Percentiles rank a stretch among this genome's conserved stretches.
Conservation (phyloP, 1,140 invertebrate species). For the Aphelinus certus region DNA sequence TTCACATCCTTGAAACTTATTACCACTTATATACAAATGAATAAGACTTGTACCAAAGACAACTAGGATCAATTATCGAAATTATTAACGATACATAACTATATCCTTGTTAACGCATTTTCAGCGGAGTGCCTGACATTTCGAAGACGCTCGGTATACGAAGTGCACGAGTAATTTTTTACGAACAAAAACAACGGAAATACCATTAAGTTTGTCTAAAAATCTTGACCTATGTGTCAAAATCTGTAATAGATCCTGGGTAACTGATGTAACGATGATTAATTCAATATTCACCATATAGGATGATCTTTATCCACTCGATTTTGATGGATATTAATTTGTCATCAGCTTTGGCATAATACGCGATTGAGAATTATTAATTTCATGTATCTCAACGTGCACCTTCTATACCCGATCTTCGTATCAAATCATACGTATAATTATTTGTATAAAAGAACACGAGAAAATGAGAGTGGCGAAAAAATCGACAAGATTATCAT, state of each 20-base stretch:
- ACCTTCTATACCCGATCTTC: conserved; percentile 44
- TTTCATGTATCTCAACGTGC: conserved; percentile 43
- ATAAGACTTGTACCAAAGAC: conserved; percentile 52
- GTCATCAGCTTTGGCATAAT: too few species aligned
- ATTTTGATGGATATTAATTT: too few species aligned
- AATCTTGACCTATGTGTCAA: too few species aligned
- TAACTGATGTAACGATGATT: too few species aligned
- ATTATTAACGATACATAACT: conserved; percentile 41
- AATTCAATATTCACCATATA: too few species aligned
- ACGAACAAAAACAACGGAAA: too few species aligned
- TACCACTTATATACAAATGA: conserved; percentile 39
- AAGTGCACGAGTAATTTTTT: conserved; percentile 22
- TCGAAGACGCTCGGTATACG: conserved; percentile 48
- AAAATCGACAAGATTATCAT: conserved; percentile 44
- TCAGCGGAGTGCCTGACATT: conserved; percentile 60
- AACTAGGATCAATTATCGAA: conserved; percentile 47
- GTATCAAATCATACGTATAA: conserved; percentile 45
- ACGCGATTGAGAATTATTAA: background rate
- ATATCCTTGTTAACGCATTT: conserved; percentile 57
- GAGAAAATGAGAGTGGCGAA: conserved; percentile 22
- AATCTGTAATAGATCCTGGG: too few species aligned
- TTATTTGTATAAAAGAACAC: conserved; percentile 49
- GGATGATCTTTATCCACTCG: too few species aligned
- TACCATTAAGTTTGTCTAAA: too few species aligned
- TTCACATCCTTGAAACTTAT: background rate